Evolutionary conservation across 2,797 vertebrate genomes (phyloP), one percentile per base, ranked within the genome.

Genomic region (Anabacerthia variegaticeps): DNA sequence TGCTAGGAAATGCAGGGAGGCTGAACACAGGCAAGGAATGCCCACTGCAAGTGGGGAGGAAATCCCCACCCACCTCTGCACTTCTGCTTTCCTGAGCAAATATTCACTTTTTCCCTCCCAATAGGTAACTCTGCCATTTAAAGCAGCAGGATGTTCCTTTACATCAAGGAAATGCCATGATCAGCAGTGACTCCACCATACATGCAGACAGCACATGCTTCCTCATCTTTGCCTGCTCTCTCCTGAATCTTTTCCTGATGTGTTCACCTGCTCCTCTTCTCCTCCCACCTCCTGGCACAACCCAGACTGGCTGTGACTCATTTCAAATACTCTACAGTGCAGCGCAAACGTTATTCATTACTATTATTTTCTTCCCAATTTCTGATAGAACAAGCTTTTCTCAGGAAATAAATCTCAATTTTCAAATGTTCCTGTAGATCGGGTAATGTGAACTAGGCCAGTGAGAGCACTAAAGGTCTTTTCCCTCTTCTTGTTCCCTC

Each of bases 111-210:
- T 36, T 44, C 41, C 69, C 63, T 68, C 5, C 39, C 77, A 73
- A 32, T 46, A 52, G 56, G 63, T 28, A 85, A 23, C 30, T 20
- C 65, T 62, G 48, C 67, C 72, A 14, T 6, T 61, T 6, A 43
- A 62, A 84, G 63, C 93, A 68, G 86, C 41, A 83, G 63, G 49
- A 18, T 52, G 72, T 5, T 81, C 81, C 93, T 88, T 46, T 68
- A 94, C 92, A 81, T 92, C 78, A 67, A 88, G 92, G 97, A 91
- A 96, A 93, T 7, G 85, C 89, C 85, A 77, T 34, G 79, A 62
- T 49, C 73, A 37, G 88, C 92, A 63, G 48, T 59, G 73, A 80
- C 41, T 92, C 41, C 82, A 74, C 12, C 54, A 2, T 26, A 28
- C 68, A 55, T 59, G 65, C 43, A 66, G 28, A 46, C 44, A 75